Percentiles rank a stretch among this genome's conserved stretches.
Conservation (phyloP, 2,113 vertebrate species). For the Brachyhypopomus gauderio region DNA sequence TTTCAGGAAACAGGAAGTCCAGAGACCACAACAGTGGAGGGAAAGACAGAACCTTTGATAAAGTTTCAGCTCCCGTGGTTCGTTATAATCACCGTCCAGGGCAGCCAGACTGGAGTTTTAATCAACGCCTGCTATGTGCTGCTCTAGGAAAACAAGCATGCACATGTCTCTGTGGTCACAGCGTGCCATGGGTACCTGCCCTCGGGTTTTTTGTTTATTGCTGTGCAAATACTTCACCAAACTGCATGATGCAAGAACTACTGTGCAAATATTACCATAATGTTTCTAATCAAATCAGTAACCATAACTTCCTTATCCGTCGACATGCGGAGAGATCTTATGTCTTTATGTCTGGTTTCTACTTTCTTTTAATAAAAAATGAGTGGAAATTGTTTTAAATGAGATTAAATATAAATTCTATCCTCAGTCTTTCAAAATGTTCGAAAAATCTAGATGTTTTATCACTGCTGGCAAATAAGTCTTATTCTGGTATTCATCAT, state of each 20-base stretch:
- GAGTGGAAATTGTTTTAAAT: too few species aligned
- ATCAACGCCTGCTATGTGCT: constrained; percentile 45
- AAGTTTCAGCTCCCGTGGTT: background rate
- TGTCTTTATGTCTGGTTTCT: too few species aligned
- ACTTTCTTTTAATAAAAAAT: too few species aligned
- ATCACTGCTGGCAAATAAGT: too few species aligned
- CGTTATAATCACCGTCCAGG: background rate
- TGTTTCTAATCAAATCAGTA: too few species aligned
- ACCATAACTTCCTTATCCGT: too few species aligned
- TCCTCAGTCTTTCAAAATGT: too few species aligned
- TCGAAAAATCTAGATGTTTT: too few species aligned
- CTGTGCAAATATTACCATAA: background rate
- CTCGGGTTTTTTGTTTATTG: background rate
- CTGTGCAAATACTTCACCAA: background rate
- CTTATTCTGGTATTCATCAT: background rate
- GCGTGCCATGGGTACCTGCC: background rate
- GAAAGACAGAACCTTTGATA: constrained; percentile 23
- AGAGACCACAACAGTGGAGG: constrained; percentile 34
- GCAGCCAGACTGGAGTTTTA: constrained; percentile 20
- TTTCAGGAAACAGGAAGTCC: constrained; percentile 62
- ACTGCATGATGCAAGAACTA: background rate
- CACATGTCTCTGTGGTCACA: constrained; percentile 55
- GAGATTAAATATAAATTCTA: too few species aligned
- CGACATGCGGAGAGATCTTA: too few species aligned
- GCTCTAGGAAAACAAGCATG: constrained; percentile 37